Evolutionary conservation across 2,888 invertebrate species (phyloP).

Genomic region (Vesta saturnalis): DNA sequence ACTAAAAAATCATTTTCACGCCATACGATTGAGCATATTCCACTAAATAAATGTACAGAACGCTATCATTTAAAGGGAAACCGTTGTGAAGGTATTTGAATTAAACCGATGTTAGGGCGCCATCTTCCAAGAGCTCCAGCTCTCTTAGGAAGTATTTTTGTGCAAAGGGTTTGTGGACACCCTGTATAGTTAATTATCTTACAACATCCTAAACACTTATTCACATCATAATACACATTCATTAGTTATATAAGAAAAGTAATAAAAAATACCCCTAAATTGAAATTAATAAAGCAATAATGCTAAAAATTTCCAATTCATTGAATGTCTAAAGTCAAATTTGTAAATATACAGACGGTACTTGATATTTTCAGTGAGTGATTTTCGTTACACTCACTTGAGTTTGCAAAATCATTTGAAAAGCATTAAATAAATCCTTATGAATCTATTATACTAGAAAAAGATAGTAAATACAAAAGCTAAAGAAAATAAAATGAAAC

Average conservation of each 20-base stretch:
- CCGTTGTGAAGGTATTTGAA: no score
- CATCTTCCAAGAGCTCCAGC: no score
- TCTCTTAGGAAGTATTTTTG: no score
- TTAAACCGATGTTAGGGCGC: no score
- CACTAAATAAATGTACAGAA: no score
- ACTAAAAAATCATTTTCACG: no score
- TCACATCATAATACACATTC: no score
- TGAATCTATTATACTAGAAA: slow-evolving; percentile 6
- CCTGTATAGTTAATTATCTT: no score
- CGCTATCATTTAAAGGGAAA: no score
- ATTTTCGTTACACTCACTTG: slow-evolving; percentile 39
- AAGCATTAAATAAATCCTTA: slow-evolving; percentile 32
- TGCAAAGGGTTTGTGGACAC: no score
- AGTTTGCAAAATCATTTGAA: slow-evolving; percentile 37
- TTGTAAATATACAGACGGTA: slow-evolving; percentile 32
- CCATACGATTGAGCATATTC: no score
- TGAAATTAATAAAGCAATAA: slow-evolving; percentile 6
- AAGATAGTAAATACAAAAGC: slow-evolving; percentile 21
- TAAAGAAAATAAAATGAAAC: slow-evolving; percentile 28
- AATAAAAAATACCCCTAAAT: not conserved
- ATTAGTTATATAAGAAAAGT: not conserved
- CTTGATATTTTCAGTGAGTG: slow-evolving; percentile 52
- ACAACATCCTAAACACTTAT: no score
- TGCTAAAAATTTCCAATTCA: slow-evolving; percentile 12
- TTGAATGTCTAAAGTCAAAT: slow-evolving; percentile 18